A percentile compares a stretch with the other conserved stretches of the same genome.
phyloP scores from a whole-genome alignment of 2,797 vertebrate genomes.

The Odontamblyopus lacepedii region DNA sequence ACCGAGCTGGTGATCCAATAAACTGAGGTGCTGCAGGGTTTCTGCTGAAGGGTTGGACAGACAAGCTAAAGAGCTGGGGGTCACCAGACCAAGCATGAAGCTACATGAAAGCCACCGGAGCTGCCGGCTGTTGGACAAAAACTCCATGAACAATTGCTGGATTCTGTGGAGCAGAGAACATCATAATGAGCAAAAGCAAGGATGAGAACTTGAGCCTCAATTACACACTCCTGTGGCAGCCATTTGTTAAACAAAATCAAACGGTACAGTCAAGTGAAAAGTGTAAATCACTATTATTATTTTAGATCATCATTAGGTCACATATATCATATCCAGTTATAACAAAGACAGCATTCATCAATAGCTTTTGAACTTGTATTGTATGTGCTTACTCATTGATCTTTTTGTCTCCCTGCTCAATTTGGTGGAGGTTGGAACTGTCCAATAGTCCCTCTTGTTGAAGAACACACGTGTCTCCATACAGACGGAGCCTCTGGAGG shows the following conservation, averaged over 20 bases:
- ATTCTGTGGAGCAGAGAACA: constrained; percentile 78
- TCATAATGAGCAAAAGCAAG: background rate
- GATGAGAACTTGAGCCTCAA: background rate
- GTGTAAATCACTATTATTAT: background rate
- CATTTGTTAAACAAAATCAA: background rate
- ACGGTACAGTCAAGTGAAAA: background rate
- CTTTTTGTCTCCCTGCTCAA: constrained; percentile 94
- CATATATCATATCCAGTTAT: background rate
- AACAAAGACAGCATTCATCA: background rate
- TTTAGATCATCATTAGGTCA: no score
- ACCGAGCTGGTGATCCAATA: constrained; percentile 91
- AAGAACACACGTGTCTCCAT: constrained; percentile 92
- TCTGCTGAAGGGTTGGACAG: constrained; percentile 91
- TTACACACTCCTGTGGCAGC: background rate
- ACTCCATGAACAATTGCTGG: constrained; percentile 94
- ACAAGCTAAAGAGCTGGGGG: constrained; percentile 88
- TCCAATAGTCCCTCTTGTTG: constrained; percentile 92
- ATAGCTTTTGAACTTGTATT: background rate
- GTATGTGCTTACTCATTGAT: constrained; percentile 88
- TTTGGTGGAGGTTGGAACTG: constrained; percentile 88
- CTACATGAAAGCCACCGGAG: constrained; percentile 93
- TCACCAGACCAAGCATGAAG: constrained; percentile 95
- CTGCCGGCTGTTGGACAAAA: constrained; percentile 93
- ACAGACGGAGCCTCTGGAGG: constrained; percentile 93
- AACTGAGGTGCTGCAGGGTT: constrained; percentile 93